phyloP scores from a whole-genome alignment of 2,113 vertebrate species.

The Neotoma lepida region DNA sequence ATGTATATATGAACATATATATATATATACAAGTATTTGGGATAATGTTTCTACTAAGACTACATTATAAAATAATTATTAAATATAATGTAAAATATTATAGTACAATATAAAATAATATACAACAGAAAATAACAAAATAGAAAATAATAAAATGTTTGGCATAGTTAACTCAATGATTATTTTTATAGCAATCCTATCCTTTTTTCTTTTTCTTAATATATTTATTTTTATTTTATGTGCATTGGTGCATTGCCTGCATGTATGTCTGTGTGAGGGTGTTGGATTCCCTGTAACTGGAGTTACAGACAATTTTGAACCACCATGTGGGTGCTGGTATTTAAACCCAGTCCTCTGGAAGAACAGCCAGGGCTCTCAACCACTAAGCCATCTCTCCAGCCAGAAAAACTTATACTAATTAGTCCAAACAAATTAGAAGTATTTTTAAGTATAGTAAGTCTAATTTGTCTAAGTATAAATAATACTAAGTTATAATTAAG shows the following conservation, averaged over 20 bases:
- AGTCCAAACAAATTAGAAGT: neutral
- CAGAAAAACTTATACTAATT: neutral
- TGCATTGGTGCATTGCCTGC: neutral
- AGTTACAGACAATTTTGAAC: neutral
- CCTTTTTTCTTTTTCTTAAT: neutral
- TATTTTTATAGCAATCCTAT: neutral
- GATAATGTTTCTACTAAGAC: neutral
- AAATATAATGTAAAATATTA: no score
- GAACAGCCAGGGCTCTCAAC: neutral
- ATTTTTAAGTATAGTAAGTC: neutral
- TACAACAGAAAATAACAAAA: no score
- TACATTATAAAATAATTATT: neutral
- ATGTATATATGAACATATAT: no score
- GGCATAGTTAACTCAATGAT: neutral
- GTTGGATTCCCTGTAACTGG: neutral
- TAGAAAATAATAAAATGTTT: no score
- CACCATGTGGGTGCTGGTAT: neutral
- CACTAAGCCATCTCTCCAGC: neutral
- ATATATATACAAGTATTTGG: neutral
- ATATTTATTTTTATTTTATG: neutral
- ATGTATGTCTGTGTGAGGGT: neutral
- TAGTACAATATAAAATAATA: no score
- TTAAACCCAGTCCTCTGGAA: neutral
- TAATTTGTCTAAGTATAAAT: neutral
- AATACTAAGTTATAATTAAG: neutral